phyloP scores from a whole-genome alignment of 2,888 invertebrate genomes.

The Apodemia mormo region DNA sequence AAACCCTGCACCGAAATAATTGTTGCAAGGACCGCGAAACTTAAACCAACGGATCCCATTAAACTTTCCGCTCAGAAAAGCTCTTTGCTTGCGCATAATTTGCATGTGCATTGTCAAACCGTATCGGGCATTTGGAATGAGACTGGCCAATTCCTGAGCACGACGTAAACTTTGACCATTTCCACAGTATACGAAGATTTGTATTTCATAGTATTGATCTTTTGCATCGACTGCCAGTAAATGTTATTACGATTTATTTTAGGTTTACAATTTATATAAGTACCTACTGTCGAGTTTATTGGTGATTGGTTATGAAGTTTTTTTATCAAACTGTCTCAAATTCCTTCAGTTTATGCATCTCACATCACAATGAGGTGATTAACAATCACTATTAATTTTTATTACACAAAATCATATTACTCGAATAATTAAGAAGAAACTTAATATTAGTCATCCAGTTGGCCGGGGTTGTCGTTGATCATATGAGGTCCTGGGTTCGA shows the following conservation, averaged over 20 bases:
- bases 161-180: slow-evolving; percentile 66
- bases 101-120: slow-evolving; percentile 79
- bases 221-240: not conserved
- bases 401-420: too few species aligned
- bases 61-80: slow-evolving; percentile 70
- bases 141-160: slow-evolving; percentile 62
- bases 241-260: not conserved
- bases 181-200: slow-evolving; percentile 14
- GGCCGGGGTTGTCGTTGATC: too few species aligned
- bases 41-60: slow-evolving; percentile 60
- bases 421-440: too few species aligned
- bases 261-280: too few species aligned
- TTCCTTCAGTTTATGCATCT: too few species aligned
- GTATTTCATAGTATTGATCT: slow-evolving; percentile 13
- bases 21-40: slow-evolving; percentile 63
- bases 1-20: slow-evolving; percentile 55
- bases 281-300: too few species aligned
- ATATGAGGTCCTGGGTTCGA: too few species aligned
- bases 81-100: slow-evolving; percentile 68
- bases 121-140: slow-evolving; percentile 69
- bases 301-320: too few species aligned
- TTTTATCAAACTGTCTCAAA: too few species aligned
- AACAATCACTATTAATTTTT: too few species aligned
- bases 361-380: too few species aligned
- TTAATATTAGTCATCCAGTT: too few species aligned